phyloP scores from a whole-genome alignment of 2,888 invertebrate species.

The Drosophila meridiana region DNA sequence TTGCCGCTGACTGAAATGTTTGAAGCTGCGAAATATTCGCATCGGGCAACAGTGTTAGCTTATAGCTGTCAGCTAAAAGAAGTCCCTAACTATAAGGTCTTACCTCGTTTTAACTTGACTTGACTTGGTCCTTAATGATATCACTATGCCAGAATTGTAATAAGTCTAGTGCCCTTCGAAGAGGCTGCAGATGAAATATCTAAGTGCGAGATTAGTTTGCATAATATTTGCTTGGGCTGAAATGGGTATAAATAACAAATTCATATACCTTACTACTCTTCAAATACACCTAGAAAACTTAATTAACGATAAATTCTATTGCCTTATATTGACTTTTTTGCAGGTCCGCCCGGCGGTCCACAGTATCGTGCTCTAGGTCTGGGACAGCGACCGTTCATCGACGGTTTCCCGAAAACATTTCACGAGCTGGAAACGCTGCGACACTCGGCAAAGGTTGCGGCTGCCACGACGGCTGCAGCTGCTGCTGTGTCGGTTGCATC shows the following conservation, averaged over 20 bases:
- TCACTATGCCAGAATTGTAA: neutral
- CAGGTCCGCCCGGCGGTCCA: slow-evolving; percentile 88
- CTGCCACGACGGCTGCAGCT: slow-evolving; percentile 77
- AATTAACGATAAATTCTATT: neutral
- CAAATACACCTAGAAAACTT: neutral
- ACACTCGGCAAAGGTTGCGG: slow-evolving; percentile 85
- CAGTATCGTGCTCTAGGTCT: slow-evolving; percentile 91
- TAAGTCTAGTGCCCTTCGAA: neutral
- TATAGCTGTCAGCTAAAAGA: no score
- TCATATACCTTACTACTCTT: neutral
- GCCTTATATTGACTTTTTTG: slow-evolving; percentile 15
- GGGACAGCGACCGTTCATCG: slow-evolving; percentile 90
- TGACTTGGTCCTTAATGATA: neutral
- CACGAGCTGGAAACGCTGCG: slow-evolving; percentile 90
- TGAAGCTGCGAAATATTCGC: neutral
- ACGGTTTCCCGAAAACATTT: slow-evolving; percentile 88
- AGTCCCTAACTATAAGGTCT: no score
- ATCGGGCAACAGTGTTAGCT: neutral
- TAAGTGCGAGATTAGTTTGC: neutral
- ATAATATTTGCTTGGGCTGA: neutral
- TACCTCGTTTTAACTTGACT: neutral
- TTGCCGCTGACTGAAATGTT: neutral
- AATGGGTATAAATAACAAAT: neutral
- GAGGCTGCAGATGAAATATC: neutral
- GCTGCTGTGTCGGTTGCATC: slow-evolving; percentile 58